Percentiles rank a stretch among this genome's conserved stretches.
Evolutionary conservation across 92 coral and sea anemone species (phyloP).

Genomic region (Muricea muricata): DNA sequence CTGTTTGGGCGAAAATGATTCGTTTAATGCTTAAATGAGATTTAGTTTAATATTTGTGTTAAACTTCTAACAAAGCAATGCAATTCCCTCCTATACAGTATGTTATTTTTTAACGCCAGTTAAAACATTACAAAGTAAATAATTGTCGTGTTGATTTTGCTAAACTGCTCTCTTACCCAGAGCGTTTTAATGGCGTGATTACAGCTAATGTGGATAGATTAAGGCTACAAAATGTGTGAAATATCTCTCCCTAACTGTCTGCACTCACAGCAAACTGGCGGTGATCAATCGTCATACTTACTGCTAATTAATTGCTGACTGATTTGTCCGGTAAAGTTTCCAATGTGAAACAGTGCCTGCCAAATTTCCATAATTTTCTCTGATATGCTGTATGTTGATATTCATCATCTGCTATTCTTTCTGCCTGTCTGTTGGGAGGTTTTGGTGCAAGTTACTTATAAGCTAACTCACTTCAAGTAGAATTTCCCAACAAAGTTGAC

Average conservation of each 20-base stretch:
- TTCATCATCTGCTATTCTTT: too few species aligned
- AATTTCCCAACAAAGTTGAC: too few species aligned
- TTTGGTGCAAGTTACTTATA: too few species aligned
- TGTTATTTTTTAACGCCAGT: background rate
- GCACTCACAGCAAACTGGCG: background rate
- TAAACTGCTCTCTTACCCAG: too few species aligned
- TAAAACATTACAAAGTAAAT: background rate
- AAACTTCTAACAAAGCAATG: background rate
- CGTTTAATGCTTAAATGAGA: background rate
- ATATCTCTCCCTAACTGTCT: background rate
- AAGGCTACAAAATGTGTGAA: background rate
- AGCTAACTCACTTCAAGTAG: too few species aligned
- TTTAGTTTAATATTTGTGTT: background rate
- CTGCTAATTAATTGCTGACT: background rate
- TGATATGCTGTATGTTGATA: too few species aligned
- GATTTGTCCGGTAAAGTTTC: background rate
- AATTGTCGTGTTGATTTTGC: background rate
- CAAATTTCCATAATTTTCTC: background rate
- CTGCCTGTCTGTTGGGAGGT: too few species aligned
- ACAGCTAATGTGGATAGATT: background rate
- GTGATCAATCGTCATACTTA: background rate
- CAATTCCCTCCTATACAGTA: background rate
- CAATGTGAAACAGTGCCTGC: background rate
- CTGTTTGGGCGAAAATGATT: background rate
- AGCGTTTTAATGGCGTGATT: background rate